These are phyloP conservation scores for Eristalinus sepulchralis DNA, from an alignment of 2,888 invertebrate genomes.

Conservation along the genomic window DNA sequence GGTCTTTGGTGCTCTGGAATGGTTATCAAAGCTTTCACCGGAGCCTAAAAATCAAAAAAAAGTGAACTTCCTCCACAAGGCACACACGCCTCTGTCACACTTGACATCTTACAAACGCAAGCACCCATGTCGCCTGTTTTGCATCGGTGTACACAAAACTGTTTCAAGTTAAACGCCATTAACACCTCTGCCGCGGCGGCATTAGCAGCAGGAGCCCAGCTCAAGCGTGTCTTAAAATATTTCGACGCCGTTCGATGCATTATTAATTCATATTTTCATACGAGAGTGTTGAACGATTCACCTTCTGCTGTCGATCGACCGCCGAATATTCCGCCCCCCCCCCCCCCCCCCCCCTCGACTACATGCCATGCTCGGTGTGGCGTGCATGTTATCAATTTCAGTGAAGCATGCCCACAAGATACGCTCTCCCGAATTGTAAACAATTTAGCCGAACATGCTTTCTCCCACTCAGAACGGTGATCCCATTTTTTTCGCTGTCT, in stretches of 20 bases:
- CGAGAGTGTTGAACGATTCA: slow-evolving; percentile 21
- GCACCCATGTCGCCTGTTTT: background rate
- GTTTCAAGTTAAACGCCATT: slow-evolving; percentile 7
- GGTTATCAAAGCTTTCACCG: too few species aligned
- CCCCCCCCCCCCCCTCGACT: too few species aligned
- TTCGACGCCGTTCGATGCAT: slow-evolving; percentile 42
- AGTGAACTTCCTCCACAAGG: background rate
- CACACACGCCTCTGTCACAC: background rate
- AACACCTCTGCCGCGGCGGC: slow-evolving; percentile 19
- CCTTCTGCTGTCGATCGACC: background rate
- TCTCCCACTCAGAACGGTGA: background rate
- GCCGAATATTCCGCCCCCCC: too few species aligned
- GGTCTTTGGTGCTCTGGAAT: too few species aligned
- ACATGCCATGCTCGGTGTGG: background rate
- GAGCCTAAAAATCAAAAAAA: too few species aligned
- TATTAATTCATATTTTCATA: slow-evolving; percentile 56
- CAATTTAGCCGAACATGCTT: slow-evolving; percentile 34
- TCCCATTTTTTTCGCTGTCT: slow-evolving; percentile 2
- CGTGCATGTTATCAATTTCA: slow-evolving; percentile 29
- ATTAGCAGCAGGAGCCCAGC: background rate
- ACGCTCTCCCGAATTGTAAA: slow-evolving; percentile 25
- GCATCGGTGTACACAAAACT: slow-evolving; percentile 13
- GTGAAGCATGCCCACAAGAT: slow-evolving; percentile 29
- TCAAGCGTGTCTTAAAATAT: background rate
- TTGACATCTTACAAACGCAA: background rate